Conservation (phyloP, 2,888 invertebrate species). For the Pterostichus niger region DNA sequence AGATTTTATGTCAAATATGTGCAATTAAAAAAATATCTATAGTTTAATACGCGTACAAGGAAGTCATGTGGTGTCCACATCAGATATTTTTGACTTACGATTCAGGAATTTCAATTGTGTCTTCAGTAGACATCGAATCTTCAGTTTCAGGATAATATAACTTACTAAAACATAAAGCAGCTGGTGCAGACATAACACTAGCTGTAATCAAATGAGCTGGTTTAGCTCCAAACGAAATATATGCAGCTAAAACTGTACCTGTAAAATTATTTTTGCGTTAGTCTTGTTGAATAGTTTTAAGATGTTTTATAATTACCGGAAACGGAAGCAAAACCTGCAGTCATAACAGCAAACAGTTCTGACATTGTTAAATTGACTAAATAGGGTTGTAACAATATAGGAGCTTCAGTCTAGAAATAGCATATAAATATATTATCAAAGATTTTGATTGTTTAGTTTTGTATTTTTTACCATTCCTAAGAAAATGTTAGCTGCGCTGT, state of each 20-base stretch:
- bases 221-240: constrained; percentile 93
- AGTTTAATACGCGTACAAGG: too few relatives aligned
- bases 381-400: constrained; percentile 93
- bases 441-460: not conserved
- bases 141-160: constrained; percentile 95
- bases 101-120: constrained; percentile 86
- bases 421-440: constrained; percentile 23
- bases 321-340: constrained; percentile 96
- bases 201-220: constrained; percentile 94
- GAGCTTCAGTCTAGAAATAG: constrained; percentile 88
- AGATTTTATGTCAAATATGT: too few relatives aligned
- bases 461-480: constrained; percentile 88
- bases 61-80: too few relatives aligned
- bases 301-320: constrained; percentile 81
- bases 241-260: constrained; percentile 94
- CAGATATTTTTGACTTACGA: constrained; percentile 81
- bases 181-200: constrained; percentile 97
- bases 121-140: constrained; percentile 86
- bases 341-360: constrained; percentile 95
- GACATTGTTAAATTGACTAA: constrained; percentile 91
- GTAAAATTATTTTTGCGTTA: constrained; percentile 67
- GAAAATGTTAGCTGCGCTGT: constrained; percentile 95
- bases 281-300: constrained; percentile 1
- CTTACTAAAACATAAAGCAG: constrained; percentile 93
- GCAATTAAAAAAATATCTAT: too few relatives aligned